Conservation (phyloP, 2,888 invertebrate species). For the Himalopsyche anomala region DNA sequence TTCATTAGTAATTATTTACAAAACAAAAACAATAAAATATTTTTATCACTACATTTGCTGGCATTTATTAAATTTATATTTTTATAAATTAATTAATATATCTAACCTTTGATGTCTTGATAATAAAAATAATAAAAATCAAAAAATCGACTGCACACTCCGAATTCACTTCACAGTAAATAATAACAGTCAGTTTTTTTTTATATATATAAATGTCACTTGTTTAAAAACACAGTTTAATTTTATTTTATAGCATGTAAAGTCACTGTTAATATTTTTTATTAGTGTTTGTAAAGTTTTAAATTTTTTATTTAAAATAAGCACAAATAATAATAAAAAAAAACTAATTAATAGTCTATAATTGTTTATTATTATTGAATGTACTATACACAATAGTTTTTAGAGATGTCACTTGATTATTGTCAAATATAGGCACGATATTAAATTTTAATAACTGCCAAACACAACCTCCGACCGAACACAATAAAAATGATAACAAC, state of each 20-base stretch:
- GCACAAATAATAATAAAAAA: not conserved
- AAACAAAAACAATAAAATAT: too few species aligned
- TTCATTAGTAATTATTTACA: too few species aligned
- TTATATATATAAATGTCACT: not conserved
- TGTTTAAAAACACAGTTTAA: not conserved
- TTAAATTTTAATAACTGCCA: not conserved
- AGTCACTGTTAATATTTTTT: not conserved
- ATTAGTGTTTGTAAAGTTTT: not conserved
- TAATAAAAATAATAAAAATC: not conserved
- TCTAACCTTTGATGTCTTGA: constrained; percentile 1
- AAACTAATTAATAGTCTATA: not conserved
- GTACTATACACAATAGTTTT: constrained; percentile 14
- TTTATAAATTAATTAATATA: not conserved
- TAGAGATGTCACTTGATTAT: not conserved
- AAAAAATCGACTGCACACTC: not conserved
- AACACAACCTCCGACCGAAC: constrained; percentile 1
- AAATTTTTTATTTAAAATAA: not conserved
- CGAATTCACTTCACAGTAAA: not conserved
- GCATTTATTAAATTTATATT: too few species aligned
- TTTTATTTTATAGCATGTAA: not conserved
- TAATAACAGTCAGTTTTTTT: not conserved
- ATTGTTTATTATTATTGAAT: not conserved
- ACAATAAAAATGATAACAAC: constrained; percentile 16
- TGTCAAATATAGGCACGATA: constrained; percentile 21
- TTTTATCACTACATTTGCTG: too few species aligned